Conservation (phyloP, 2,888 invertebrate genomes). For the Sicus ferrugineus region DNA sequence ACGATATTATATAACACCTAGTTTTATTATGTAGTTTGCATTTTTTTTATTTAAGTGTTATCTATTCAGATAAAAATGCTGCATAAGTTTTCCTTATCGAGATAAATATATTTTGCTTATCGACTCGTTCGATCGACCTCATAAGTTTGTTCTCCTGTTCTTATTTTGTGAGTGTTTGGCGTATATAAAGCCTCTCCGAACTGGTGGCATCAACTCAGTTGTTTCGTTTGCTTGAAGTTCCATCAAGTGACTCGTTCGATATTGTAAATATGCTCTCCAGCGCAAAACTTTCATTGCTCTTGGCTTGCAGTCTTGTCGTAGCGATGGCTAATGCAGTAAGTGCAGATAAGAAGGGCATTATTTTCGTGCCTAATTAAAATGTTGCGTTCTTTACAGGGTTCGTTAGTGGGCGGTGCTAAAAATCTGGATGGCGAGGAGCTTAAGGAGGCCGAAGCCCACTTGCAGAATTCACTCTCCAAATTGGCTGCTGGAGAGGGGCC, state of each 20-base stretch:
- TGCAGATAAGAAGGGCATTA: background rate
- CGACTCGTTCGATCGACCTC: too few species aligned
- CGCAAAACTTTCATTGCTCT: background rate
- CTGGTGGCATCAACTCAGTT: too few species aligned
- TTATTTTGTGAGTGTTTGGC: too few species aligned
- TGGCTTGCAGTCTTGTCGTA: background rate
- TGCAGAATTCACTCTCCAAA: slow-evolving; percentile 40
- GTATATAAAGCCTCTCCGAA: background rate
- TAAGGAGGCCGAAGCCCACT: slow-evolving; percentile 36
- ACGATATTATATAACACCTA: too few species aligned
- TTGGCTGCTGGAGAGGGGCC: slow-evolving; percentile 44
- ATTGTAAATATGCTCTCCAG: background rate
- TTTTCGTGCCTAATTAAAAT: background rate
- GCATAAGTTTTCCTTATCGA: too few species aligned
- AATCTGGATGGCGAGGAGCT: slow-evolving; percentile 38
- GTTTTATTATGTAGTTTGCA: too few species aligned
- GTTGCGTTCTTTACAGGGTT: background rate
- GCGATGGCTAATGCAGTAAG: background rate
- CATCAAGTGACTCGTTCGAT: too few species aligned
- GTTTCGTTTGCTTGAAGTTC: too few species aligned
- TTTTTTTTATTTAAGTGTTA: too few species aligned
- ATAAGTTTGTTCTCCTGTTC: too few species aligned
- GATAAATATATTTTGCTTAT: too few species aligned
- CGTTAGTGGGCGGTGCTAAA: slow-evolving; percentile 34
- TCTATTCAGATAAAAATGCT: too few species aligned